Percentiles rank a stretch among this genome's conserved stretches.
Evolutionary conservation across 2,888 invertebrate genomes (phyloP).

Genomic region (Oscheius sp.): DNA sequence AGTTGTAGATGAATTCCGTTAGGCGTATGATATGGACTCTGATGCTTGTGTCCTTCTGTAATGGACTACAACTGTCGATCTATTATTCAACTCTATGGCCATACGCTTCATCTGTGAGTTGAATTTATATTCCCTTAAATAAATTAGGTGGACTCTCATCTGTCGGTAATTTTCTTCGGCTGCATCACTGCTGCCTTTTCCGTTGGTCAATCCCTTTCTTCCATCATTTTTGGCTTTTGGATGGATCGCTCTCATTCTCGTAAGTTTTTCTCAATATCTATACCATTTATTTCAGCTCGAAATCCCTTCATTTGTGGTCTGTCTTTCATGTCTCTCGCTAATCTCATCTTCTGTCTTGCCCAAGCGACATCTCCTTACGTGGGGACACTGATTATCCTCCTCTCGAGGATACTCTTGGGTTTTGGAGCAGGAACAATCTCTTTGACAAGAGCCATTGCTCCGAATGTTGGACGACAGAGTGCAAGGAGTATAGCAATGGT

Average conservation of each 20-base stretch:
- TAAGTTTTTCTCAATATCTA: not conserved
- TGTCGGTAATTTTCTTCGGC: constrained; percentile 7
- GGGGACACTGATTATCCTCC: constrained; percentile 8
- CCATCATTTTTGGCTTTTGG: constrained; percentile 6
- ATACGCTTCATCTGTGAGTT: not conserved
- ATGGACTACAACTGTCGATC: constrained; percentile 7
- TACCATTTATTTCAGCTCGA: not conserved
- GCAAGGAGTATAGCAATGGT: not conserved
- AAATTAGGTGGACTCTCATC: constrained; percentile 2
- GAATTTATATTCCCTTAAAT: not conserved
- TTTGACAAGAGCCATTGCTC: not conserved
- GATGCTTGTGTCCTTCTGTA: constrained; percentile 4
- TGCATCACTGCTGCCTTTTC: constrained; percentile 13
- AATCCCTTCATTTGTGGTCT: constrained; percentile 4
- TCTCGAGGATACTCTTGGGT: constrained; percentile 5
- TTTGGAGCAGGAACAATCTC: constrained; percentile 6
- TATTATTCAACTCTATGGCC: constrained; percentile 19
- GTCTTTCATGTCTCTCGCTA: not conserved
- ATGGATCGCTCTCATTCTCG: constrained; percentile 3
- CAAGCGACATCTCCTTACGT: not conserved
- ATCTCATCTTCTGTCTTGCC: constrained; percentile 1
- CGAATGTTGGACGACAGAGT: not conserved
- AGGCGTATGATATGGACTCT: not conserved
- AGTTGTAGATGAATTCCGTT: not conserved
- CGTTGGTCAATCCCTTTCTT: constrained; percentile 1